These are phyloP conservation scores for Magallana gigas DNA, from an alignment of 1,140 invertebrate species.

Conservation along the genomic window DNA sequence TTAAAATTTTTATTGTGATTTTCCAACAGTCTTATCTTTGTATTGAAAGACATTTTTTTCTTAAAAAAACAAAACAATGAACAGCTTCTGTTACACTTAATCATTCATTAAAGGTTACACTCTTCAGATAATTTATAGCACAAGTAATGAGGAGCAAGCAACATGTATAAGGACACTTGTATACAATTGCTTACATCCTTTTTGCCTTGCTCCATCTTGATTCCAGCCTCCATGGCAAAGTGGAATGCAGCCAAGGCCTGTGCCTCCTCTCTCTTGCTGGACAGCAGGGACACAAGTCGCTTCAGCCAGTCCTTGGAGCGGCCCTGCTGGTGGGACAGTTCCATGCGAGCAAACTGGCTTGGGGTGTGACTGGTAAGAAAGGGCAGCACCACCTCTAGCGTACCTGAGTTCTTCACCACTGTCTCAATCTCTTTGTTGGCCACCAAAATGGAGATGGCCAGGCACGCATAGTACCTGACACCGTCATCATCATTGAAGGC, in stretches of 20 bases:
- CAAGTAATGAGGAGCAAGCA: too few relatives aligned
- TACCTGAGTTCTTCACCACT: constrained; percentile 96
- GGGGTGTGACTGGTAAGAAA: constrained; percentile 97
- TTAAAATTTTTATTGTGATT: too few relatives aligned
- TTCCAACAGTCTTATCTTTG: too few relatives aligned
- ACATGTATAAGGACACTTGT: too few relatives aligned
- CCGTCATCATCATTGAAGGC: constrained; percentile 97
- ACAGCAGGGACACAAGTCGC: constrained; percentile 95
- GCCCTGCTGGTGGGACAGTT: constrained; percentile 94
- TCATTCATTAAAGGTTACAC: too few relatives aligned
- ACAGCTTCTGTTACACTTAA: too few relatives aligned
- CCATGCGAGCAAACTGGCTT: constrained; percentile 94
- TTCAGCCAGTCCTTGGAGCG: constrained; percentile 98
- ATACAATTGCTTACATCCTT: constrained; percentile 83
- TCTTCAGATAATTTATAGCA: too few relatives aligned
- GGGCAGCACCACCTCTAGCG: constrained; percentile 96
- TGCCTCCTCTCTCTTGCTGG: constrained; percentile 96
- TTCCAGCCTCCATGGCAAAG: constrained; percentile 99
- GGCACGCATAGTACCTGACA: constrained; percentile 96
- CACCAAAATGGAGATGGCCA: constrained; percentile 97
- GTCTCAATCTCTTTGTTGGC: constrained; percentile 99
- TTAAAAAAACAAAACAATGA: too few relatives aligned
- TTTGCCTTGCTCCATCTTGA: constrained; percentile 97
- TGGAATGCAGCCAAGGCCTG: constrained; percentile 98
- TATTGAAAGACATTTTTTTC: too few relatives aligned